Evolutionary conservation across 2,797 vertebrate species (phyloP).

Genomic region (Halcyon badia): DNA sequence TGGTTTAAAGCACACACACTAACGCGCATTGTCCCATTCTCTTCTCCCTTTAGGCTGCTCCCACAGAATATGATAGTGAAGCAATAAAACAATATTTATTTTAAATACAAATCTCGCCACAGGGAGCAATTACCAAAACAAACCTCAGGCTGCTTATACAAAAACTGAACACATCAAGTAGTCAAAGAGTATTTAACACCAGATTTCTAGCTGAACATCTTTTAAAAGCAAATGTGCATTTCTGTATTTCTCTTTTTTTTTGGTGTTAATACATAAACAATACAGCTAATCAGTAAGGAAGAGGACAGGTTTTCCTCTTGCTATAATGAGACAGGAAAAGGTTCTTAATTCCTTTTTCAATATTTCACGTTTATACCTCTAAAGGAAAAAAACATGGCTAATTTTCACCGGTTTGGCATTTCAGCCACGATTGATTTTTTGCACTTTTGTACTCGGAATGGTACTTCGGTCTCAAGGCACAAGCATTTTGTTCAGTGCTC

Average conservation of each 20-base stretch:
- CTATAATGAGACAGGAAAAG: not conserved
- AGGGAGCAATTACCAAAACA: slow-evolving; percentile 6
- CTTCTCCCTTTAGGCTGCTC: not conserved
- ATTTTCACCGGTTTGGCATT: not conserved
- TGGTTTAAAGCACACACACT: slow-evolving; percentile 1
- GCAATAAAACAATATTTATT: not conserved
- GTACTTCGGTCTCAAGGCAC: not conserved
- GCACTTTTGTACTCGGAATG: not conserved
- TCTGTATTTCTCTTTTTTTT: not conserved
- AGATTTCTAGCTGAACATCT: not conserved
- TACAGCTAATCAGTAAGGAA: not conserved
- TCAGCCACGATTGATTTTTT: not conserved
- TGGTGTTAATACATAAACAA: not conserved
- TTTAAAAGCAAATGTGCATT: not conserved
- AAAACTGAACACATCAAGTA: not conserved
- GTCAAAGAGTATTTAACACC: not conserved
- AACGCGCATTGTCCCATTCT: not conserved
- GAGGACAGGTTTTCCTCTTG: not conserved
- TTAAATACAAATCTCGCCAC: slow-evolving; percentile 24
- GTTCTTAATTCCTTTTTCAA: not conserved
- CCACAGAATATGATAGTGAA: not conserved
- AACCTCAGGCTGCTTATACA: slow-evolving; percentile 1
- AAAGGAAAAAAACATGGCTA: not conserved
- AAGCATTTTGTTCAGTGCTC: not conserved
- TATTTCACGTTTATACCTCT: not conserved